Conservation (phyloP, 2,113 vertebrate species). For the Nanger granti region DNA sequence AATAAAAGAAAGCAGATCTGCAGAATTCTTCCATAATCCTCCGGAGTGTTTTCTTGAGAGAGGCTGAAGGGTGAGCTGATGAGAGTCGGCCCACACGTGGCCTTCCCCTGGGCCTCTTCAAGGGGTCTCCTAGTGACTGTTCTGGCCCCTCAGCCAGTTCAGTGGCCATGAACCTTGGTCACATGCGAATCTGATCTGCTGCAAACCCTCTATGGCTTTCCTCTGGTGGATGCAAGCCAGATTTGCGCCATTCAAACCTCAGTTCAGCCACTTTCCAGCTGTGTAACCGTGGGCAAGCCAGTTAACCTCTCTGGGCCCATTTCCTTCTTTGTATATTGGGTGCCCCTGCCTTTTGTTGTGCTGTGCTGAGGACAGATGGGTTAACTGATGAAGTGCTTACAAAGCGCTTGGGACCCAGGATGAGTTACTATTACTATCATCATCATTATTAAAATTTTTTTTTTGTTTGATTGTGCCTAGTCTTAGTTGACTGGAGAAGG, state of each 20-base stretch:
- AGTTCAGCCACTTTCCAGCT: neutral
- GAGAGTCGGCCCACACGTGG: accelerated
- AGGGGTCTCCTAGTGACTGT: neutral
- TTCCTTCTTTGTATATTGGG: neutral
- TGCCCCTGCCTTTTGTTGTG: accelerated
- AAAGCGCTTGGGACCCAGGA: accelerated
- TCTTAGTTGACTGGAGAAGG: neutral
- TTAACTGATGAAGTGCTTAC: accelerated
- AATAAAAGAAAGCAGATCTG: neutral
- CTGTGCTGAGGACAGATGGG: neutral
- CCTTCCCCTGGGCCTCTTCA: neutral
- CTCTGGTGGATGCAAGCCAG: neutral
- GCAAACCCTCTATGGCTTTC: neutral
- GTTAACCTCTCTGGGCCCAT: neutral
- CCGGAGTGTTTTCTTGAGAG: neutral
- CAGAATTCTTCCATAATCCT: neutral
- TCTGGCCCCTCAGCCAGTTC: accelerated
- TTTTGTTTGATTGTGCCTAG: neutral
- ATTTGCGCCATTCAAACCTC: neutral
- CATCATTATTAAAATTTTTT: accelerated
- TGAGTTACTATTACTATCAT: accelerated
- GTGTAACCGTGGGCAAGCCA: neutral
- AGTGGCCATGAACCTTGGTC: neutral
- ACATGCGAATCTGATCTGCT: neutral
- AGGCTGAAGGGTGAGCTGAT: neutral